These are phyloP conservation scores for Hormiphora californensis DNA, from an alignment of 37 sponge, comb jelly and placozoan species.

Conservation along the genomic window DNA sequence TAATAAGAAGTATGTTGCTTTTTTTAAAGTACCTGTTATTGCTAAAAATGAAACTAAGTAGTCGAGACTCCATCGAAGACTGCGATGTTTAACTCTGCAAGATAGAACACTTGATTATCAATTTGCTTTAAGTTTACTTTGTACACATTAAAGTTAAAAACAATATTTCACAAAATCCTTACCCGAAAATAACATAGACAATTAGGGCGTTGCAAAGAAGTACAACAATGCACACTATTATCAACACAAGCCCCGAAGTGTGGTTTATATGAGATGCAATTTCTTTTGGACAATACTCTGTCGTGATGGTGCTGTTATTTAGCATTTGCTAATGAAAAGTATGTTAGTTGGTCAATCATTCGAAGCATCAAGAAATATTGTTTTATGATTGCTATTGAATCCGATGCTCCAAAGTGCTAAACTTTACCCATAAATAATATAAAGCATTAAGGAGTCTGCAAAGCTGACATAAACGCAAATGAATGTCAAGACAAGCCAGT, in stretches of 20 bases:
- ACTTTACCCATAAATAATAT: constrained; percentile 20
- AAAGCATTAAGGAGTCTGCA: background rate
- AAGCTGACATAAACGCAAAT: background rate
- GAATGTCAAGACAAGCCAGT: background rate
- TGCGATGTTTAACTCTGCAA: background rate
- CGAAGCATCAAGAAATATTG: background rate
- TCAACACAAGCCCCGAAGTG: background rate
- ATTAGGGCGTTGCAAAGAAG: background rate
- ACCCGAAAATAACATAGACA: constrained; percentile 21
- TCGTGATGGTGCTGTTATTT: background rate
- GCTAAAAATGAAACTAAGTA: constrained; percentile 16
- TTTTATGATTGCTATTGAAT: background rate
- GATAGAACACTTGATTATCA: background rate
- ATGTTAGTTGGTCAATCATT: background rate
- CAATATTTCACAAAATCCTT: background rate
- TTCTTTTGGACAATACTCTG: background rate
- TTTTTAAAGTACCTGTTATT: background rate
- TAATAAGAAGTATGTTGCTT: too few species aligned
- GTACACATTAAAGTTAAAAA: background rate
- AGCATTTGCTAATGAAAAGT: background rate
- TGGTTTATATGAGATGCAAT: background rate
- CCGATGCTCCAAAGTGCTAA: background rate
- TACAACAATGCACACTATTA: background rate
- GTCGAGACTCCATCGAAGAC: constrained; percentile 23
- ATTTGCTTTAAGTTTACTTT: background rate